These are phyloP conservation scores for Mormyrus iriodes DNA, from an alignment of 2,113 vertebrate genomes.

Conservation along the genomic window DNA sequence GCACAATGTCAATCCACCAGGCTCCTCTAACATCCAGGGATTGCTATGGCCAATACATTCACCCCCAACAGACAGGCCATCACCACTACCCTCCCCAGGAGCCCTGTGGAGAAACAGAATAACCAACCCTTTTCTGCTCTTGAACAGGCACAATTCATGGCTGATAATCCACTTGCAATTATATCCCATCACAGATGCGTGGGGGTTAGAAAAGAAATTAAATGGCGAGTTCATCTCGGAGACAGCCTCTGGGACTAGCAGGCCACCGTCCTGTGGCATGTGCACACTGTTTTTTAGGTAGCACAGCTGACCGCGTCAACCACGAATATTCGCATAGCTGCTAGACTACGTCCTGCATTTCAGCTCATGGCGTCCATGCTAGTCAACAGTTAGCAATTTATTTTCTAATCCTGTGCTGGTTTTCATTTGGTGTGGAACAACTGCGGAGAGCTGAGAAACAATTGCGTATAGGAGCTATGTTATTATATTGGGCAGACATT, in stretches of 20 bases:
- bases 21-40: neutral
- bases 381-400: slow-evolving; percentile 43
- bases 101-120: neutral
- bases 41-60: neutral
- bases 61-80: neutral
- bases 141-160: slow-evolving; percentile 77
- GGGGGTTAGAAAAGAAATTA: slow-evolving; percentile 17
- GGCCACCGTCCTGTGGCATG: slow-evolving; percentile 47
- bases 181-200: slow-evolving; percentile 58
- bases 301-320: neutral
- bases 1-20: neutral
- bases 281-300: too few species aligned
- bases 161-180: slow-evolving; percentile 57
- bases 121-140: slow-evolving; percentile 73
- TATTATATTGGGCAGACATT: slow-evolving; percentile 36
- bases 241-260: too few species aligned
- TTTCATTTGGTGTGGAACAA: slow-evolving; percentile 60
- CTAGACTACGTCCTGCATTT: slow-evolving; percentile 31
- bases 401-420: slow-evolving; percentile 51
- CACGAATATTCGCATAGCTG: slow-evolving; percentile 38
- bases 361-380: slow-evolving; percentile 48
- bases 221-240: slow-evolving; percentile 47
- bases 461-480: slow-evolving; percentile 64
- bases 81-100: neutral
- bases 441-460: slow-evolving; percentile 55